Evolutionary conservation across 1,140 invertebrate species (phyloP).

Genomic region (Papilio machaon): DNA sequence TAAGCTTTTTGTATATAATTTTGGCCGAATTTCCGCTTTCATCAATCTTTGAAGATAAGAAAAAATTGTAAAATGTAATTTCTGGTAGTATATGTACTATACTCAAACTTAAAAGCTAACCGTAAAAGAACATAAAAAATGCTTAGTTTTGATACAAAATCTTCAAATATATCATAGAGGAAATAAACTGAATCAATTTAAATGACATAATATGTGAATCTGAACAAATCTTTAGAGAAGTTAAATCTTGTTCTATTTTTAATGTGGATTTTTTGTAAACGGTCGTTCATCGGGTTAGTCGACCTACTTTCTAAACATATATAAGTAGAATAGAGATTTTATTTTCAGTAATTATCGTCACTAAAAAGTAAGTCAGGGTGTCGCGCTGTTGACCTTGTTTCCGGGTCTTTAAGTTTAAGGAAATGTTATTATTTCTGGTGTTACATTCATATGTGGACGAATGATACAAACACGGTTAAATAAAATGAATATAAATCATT

Average conservation of each 20-base stretch:
- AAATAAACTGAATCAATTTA: background rate
- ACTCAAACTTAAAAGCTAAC: too few relatives aligned
- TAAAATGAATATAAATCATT: background rate
- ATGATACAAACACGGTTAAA: background rate
- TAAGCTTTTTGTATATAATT: too few relatives aligned
- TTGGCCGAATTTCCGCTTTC: too few relatives aligned
- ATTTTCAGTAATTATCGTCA: constrained; percentile 6
- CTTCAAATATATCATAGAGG: background rate
- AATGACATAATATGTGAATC: background rate
- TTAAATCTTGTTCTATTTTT: background rate
- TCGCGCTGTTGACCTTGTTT: background rate
- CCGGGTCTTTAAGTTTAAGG: background rate
- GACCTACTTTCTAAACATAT: background rate
- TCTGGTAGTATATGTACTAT: too few relatives aligned
- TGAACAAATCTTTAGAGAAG: background rate
- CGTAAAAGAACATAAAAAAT: too few relatives aligned
- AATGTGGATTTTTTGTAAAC: background rate
- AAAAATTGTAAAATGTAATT: too few relatives aligned
- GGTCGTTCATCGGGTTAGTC: constrained; percentile 1
- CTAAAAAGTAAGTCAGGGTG: background rate
- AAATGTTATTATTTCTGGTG: constrained; percentile 1
- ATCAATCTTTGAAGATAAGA: too few relatives aligned
- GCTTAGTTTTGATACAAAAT: background rate
- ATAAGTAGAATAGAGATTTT: background rate
- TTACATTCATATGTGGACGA: background rate